Conservation (phyloP, 2,113 vertebrate genomes). For the Zosterops japonicus region DNA sequence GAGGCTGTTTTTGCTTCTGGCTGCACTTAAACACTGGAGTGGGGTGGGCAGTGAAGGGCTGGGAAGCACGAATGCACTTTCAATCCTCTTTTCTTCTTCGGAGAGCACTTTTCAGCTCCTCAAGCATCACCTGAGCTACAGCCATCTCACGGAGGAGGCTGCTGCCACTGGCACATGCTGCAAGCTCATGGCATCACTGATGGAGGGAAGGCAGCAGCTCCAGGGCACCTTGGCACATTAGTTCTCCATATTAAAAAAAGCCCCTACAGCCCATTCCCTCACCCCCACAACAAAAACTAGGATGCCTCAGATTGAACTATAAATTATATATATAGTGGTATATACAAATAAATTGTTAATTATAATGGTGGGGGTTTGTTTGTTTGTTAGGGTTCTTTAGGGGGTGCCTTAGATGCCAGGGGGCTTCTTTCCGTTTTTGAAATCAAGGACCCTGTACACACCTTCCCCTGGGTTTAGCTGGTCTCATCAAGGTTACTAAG, state of each 20-base stretch:
- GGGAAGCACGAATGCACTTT: not conserved
- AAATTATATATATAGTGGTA: too few species aligned
- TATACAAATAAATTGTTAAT: not conserved
- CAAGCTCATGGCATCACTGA: not conserved
- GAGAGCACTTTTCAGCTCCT: not conserved
- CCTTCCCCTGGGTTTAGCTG: not conserved
- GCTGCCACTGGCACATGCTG: not conserved
- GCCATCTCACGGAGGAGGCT: fast-evolving
- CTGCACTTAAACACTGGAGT: not conserved
- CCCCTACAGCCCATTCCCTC: fast-evolving
- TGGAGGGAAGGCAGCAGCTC: not conserved
- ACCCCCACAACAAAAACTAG: not conserved
- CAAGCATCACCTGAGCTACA: not conserved
- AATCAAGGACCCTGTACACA: not conserved
- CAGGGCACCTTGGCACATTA: fast-evolving
- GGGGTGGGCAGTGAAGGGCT: not conserved
- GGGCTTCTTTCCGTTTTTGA: not conserved
- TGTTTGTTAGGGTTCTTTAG: not conserved
- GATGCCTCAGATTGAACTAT: not conserved
- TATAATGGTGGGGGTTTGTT: not conserved
- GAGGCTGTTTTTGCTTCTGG: not conserved
- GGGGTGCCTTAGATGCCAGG: not conserved
- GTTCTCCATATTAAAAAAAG: not conserved
- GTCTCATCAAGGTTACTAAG: not conserved
- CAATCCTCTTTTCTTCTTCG: not conserved